Evolutionary conservation across 2,797 vertebrate species (phyloP).

Genomic region (Columba guinea): DNA sequence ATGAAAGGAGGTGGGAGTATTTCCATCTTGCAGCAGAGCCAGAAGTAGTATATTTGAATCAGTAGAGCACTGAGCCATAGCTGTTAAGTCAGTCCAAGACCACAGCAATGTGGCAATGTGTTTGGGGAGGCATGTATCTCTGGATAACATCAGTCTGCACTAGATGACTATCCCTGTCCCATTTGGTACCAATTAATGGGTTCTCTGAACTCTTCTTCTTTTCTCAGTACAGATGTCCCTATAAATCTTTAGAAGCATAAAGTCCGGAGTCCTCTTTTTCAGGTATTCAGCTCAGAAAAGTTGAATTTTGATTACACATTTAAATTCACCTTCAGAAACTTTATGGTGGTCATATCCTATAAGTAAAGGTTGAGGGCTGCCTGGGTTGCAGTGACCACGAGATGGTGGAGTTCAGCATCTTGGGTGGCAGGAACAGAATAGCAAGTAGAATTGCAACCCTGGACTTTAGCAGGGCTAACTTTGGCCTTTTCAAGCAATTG

Average conservation of each 20-base stretch:
- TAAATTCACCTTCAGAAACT: background rate
- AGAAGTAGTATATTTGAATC: background rate
- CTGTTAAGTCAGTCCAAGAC: background rate
- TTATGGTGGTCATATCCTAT: background rate
- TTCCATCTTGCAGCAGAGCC: background rate
- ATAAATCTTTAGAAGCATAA: background rate
- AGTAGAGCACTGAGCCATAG: background rate
- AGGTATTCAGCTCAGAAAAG: background rate
- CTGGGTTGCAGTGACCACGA: too few relatives aligned
- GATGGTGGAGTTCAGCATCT: too few relatives aligned
- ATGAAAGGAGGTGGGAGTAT: background rate
- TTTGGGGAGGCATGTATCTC: background rate
- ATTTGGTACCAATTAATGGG: background rate
- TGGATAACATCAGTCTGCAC: background rate
- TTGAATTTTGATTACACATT: background rate
- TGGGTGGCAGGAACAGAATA: too few relatives aligned
- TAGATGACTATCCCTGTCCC: background rate
- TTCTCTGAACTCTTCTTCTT: background rate
- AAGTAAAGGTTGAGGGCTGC: too few relatives aligned
- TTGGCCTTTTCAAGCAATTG: too few relatives aligned
- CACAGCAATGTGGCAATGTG: background rate
- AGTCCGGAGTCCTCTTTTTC: background rate
- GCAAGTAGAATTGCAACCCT: too few relatives aligned
- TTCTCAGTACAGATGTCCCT: background rate
- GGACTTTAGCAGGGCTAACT: too few relatives aligned